Conservation (phyloP, 2,888 invertebrate genomes). For the Nomada fucata region DNA sequence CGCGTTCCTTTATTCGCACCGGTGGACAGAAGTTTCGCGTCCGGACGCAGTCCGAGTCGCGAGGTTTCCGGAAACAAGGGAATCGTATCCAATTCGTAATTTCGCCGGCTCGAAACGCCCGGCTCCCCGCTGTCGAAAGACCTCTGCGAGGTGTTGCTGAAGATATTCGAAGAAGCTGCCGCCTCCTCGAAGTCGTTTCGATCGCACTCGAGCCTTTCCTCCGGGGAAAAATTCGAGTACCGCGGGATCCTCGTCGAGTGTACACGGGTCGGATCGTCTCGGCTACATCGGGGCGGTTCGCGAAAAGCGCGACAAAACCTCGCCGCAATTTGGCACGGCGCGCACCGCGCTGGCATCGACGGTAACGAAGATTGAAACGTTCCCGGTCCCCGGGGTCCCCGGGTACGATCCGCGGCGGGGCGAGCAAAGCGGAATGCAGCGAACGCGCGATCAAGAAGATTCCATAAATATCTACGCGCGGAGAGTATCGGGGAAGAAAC, state of each 20-base stretch:
- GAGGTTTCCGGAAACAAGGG: too few species aligned
- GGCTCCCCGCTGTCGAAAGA: too few species aligned
- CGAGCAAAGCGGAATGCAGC: constrained; percentile 67
- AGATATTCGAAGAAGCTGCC: too few species aligned
- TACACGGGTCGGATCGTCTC: constrained; percentile 37
- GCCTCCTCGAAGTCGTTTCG: neutral
- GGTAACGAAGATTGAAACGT: constrained; percentile 78
- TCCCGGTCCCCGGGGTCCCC: constrained; percentile 67
- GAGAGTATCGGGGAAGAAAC: constrained; percentile 10
- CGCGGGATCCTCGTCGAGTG: constrained; percentile 28
- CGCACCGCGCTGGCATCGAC: constrained; percentile 58
- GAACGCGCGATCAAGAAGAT: constrained; percentile 74
- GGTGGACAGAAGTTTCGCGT: too few species aligned
- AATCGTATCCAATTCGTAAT: too few species aligned
- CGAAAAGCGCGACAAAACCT: constrained; percentile 60
- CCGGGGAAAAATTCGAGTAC: neutral
- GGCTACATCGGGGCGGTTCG: constrained; percentile 40
- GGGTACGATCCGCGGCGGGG: constrained; percentile 43
- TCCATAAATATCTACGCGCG: constrained; percentile 78
- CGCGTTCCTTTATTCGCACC: too few species aligned
- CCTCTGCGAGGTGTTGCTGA: too few species aligned
- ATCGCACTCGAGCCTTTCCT: constrained; percentile 20
- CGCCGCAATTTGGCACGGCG: constrained; percentile 60
- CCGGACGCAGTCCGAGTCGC: too few species aligned
- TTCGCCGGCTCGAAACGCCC: too few species aligned